Evolutionary conservation across 2,797 vertebrate species (phyloP), one percentile per base, ranked within the genome.

Genomic region (Champsocephalus gunnari): DNA sequence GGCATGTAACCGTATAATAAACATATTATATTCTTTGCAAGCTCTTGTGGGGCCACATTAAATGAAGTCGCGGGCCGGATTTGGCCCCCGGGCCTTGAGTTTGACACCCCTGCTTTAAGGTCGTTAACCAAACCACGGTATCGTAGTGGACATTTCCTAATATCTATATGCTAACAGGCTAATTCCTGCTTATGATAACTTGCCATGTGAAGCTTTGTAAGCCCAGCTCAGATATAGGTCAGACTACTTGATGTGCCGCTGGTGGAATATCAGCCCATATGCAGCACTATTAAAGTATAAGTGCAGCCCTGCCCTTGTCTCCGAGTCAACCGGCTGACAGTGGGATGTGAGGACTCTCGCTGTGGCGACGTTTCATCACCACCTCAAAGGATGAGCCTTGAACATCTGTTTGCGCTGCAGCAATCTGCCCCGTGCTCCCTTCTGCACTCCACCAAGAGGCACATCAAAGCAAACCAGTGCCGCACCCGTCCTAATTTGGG

Each of bases 391-490:
- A 83, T 73, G 83, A 89, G 87, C 79, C 78, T 80, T 58, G 79
- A 93, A 93, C 92, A 92, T 94, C 92, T 92, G 91, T 81, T 90
- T 88, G 88, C 74, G 60, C 79, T 69, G 63, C 76, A 75, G 73
- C 80, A 78, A 77, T 82, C 85, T 85, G 75, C 74, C 61, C 66
- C 44, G 13, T 49, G 17, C 57, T n/a, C 51, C 50, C 47, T 12
- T 19, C 55, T 14, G 19, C 84, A 71, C 79, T 73, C 55, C 49
- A 82, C 72, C 87, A 84, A 90, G 85, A 90, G 70, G 73, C 87
- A 93, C 93, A 92, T 95, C 94, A 95, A 94, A 95, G 92, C 13
- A 16, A 78, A 87, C 75, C 81, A 80, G 84, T 64, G 86, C 86
- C 67, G 83, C 85, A 79, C 88, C 85, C 82, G 77, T 82, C 86